Evolutionary conservation across 1,140 invertebrate species (phyloP), one percentile per base, ranked within the genome.

Genomic region (Trypoxylus dichotomus): DNA sequence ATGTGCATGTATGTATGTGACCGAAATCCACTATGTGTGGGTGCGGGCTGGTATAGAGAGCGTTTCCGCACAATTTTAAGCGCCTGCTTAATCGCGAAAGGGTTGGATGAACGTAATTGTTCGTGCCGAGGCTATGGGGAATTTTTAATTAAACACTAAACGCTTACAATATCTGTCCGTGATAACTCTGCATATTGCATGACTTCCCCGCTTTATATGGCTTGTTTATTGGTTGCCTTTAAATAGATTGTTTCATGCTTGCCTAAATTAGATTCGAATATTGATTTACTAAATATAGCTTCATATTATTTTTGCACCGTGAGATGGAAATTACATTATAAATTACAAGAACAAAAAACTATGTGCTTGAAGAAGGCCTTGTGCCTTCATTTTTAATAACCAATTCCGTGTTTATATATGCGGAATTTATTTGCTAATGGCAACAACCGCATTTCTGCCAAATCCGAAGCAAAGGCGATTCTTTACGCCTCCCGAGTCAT

Each of bases 121-220:
- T 27, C 19, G 11, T 29, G 60, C 32, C 32, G 32, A 5, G 32
- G 32, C 60, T 68, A 68, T 68, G 60, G 60, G 60, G 60, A 68
- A 68, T 68, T 68, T 68, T 68, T 68, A 68, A 68, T 68, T 68
- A 68, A 68, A 68, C 60, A 29, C 27, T 68, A 68, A 68, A 68
- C 60, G 60, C 60, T 27, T 68, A 68, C 60, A 24, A 24, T 68
- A 68, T 68, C 60, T 68, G 60, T 68, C 11, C 60, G 24, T 68
- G 60, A 68, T 68, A 68, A 68, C 60, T 68, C 60, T n/a, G 11
- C 27, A 27, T 27, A 68, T 68, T n/a, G 24, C 60, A 25, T 68
- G 60, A 68, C 60, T 68, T 68, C 24, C 27, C 60, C 24, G 15
- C 21, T 68, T 68, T 68, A 68, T 68, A 68, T 8, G 21, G 60